These are phyloP conservation scores for Anarsia innoxiella DNA, from an alignment of 2,888 invertebrate species.

Conservation along the genomic window DNA sequence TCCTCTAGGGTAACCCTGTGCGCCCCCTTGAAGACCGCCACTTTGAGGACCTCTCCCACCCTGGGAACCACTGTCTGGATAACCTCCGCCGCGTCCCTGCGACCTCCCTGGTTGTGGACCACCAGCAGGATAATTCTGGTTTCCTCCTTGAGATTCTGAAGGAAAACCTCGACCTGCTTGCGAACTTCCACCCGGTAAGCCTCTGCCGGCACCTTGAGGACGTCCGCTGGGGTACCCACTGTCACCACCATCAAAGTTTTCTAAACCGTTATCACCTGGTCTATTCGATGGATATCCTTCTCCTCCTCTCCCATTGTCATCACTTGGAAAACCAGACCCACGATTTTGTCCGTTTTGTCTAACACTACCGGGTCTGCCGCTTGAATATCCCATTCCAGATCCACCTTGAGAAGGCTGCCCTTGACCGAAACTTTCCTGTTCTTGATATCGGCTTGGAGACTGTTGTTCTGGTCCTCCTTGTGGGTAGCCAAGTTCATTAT, in stretches of 20 bases:
- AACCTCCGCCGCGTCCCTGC: conserved; percentile 19
- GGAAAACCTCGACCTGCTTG: conserved; percentile 17
- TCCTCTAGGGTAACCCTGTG: conserved; percentile 18
- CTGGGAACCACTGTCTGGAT: conserved; percentile 32
- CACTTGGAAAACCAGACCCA: neutral
- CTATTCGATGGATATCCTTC: conserved; percentile 25
- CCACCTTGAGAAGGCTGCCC: conserved; percentile 17
- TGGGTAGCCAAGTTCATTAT: conserved; percentile 28
- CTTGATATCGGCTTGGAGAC: conserved; percentile 25
- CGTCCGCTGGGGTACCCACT: conserved; percentile 38
- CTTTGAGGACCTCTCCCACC: conserved; percentile 15
- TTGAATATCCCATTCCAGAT: conserved; percentile 29
- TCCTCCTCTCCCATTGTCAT: conserved; percentile 1
- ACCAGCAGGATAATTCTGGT: conserved; percentile 31
- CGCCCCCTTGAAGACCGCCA: conserved; percentile 9
- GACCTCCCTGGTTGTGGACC: conserved; percentile 24
- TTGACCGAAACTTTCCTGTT: conserved; percentile 24
- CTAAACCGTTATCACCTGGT: conserved; percentile 16
- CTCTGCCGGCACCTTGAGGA: conserved; percentile 17
- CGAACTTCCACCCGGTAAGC: conserved; percentile 20
- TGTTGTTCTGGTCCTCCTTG: conserved; percentile 20
- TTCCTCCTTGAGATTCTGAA: conserved; percentile 9
- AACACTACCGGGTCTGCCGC: conserved; percentile 31
- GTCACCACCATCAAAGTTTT: conserved; percentile 19
- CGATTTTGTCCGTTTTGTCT: conserved; percentile 16